Conservation (phyloP, 2,797 vertebrate species). For the Acomys russatus region DNA sequence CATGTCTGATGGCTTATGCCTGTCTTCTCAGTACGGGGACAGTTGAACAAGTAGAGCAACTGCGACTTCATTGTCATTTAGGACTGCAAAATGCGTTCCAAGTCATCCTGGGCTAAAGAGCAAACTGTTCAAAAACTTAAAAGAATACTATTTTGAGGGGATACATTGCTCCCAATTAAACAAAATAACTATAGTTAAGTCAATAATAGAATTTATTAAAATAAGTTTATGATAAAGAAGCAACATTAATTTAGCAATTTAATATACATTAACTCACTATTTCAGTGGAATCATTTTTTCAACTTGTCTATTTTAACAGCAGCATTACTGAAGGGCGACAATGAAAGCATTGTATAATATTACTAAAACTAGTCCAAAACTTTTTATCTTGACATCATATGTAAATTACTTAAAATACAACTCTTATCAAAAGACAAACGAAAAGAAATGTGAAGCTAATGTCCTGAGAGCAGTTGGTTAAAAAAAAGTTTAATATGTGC, state of each 20-base stretch:
- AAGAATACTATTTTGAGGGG: no score
- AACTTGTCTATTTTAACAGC: neutral
- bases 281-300: neutral
- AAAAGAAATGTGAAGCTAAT: neutral
- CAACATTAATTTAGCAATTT: constrained; percentile 5
- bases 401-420: neutral
- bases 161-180: neutral
- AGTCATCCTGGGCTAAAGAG: neutral
- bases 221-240: neutral
- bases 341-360: neutral
- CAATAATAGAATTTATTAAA: neutral
- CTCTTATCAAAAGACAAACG: neutral
- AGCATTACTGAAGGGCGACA: neutral
- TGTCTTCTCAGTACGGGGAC: neutral
- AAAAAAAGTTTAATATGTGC: constrained; percentile 7
- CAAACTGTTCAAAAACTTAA: neutral
- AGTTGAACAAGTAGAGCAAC: neutral
- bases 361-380: neutral
- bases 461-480: neutral
- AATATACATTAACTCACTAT: neutral
- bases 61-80: neutral
- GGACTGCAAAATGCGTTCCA: neutral
- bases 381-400: no score
- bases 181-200: neutral
- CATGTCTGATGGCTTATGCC: neutral